A percentile compares a stretch with the other conserved stretches of the same genome.
Evolutionary conservation across 2,113 vertebrate species (phyloP).

Genomic region (Corythornis cristatus): DNA sequence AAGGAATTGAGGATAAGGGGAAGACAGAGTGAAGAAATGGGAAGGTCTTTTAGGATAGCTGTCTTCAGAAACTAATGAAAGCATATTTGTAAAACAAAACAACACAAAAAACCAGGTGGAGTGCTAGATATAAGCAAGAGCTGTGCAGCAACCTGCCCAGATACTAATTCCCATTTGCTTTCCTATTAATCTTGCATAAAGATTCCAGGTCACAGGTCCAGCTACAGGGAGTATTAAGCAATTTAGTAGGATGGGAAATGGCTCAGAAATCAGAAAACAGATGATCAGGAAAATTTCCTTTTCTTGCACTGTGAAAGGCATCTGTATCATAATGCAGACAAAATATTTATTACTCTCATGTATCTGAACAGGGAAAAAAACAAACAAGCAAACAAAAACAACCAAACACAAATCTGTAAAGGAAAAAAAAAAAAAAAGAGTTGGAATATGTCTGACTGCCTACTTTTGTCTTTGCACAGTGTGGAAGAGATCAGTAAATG

Average conservation of each 20-base stretch:
- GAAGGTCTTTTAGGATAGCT: conserved; percentile 45
- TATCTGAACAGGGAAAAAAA: background rate
- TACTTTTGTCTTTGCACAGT: background rate
- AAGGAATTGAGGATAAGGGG: background rate
- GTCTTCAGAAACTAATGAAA: conserved; percentile 61
- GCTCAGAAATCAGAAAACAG: conserved; percentile 36
- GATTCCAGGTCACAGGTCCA: conserved; percentile 67
- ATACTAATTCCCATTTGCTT: conserved; percentile 72
- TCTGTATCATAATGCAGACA: background rate
- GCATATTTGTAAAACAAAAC: conserved; percentile 14
- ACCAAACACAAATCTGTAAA: background rate
- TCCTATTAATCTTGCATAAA: conserved; percentile 71
- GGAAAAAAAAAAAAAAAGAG: background rate
- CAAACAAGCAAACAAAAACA: background rate
- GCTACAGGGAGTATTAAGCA: conserved; percentile 66
- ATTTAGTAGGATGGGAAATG: conserved; percentile 39
- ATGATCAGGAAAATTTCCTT: conserved; percentile 2
- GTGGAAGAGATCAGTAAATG: conserved; percentile 19
- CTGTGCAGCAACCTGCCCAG: conserved; percentile 35
- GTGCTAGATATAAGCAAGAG: conserved; percentile 65
- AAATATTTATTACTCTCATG: background rate
- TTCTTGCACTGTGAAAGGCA: background rate
- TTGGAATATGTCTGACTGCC: background rate
- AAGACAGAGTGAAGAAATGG: background rate
- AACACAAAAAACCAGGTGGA: conserved; percentile 51